A percentile compares a stretch with the other conserved stretches of the same genome.
Evolutionary conservation across 2,113 vertebrate species (phyloP).

Genomic region (Cricetomys ansorgei): DNA sequence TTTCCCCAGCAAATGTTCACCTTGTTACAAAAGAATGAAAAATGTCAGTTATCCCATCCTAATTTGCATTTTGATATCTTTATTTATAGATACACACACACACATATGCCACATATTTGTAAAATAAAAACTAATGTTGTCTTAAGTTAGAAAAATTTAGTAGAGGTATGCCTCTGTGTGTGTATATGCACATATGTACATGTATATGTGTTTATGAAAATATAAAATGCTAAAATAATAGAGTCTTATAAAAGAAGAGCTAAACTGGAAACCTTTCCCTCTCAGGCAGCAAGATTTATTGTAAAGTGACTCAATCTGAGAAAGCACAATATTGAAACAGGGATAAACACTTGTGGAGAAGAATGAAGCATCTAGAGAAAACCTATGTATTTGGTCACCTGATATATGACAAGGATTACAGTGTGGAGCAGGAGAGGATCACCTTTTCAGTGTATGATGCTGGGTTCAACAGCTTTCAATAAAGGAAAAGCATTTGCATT

Average conservation of each 20-base stretch:
- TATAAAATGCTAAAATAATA: conserved; percentile 30
- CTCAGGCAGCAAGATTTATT: background rate
- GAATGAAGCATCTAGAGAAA: background rate
- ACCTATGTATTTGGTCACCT: background rate
- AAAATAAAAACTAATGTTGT: conserved; percentile 74
- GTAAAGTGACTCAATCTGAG: conserved; percentile 22
- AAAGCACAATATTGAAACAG: background rate
- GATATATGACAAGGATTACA: background rate
- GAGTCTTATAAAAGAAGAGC: background rate
- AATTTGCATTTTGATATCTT: conserved; percentile 21
- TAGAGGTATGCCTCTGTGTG: background rate
- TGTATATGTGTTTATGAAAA: background rate
- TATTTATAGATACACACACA: conserved; percentile 29
- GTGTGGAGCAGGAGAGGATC: background rate
- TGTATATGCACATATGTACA: background rate
- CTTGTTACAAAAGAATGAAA: conserved; percentile 36
- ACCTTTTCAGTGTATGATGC: background rate
- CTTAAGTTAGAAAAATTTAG: background rate
- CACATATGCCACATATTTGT: background rate
- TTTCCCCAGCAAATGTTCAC: background rate
- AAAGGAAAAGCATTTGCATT: background rate
- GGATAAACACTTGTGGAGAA: background rate
- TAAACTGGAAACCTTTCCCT: background rate
- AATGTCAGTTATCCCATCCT: background rate
- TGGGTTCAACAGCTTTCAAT: background rate